These are phyloP conservation scores for Dione vanillae DNA, from an alignment of 2,888 invertebrate species.

Conservation along the genomic window DNA sequence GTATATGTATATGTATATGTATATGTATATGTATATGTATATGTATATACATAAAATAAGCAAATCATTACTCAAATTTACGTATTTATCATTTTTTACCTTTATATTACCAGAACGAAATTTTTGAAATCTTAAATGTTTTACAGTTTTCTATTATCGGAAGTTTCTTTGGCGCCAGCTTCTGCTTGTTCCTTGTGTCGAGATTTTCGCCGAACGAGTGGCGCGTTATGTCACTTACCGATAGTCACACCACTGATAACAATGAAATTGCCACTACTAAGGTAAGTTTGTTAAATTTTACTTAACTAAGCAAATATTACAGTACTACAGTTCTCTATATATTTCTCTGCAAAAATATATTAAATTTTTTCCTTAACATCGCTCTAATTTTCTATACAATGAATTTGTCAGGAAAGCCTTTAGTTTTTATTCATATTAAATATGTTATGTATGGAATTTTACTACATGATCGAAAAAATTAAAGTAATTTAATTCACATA, in stretches of 20 bases:
- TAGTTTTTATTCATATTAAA: background rate
- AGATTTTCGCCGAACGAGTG: constrained; percentile 98
- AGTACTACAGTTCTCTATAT: too few relatives aligned
- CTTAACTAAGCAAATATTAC: background rate
- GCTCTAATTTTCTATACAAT: background rate
- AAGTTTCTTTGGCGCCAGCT: constrained; percentile 96
- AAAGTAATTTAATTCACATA: too few relatives aligned
- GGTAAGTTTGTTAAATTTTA: constrained; percentile 51
- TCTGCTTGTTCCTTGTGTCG: constrained; percentile 97
- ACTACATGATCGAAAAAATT: too few relatives aligned
- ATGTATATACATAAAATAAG: too few relatives aligned
- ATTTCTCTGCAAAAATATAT: too few relatives aligned
- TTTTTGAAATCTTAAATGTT: constrained; percentile 12
- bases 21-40: too few relatives aligned
- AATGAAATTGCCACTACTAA: constrained; percentile 60
- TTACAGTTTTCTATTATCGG: constrained; percentile 87
- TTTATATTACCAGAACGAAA: background rate
- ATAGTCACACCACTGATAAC: constrained; percentile 61
- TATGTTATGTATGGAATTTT: too few relatives aligned
- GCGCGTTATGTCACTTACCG: constrained; percentile 86
- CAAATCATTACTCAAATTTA: too few relatives aligned
- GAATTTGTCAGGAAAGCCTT: background rate
- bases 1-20: too few relatives aligned
- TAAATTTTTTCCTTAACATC: constrained; percentile 14
- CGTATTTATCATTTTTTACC: too few relatives aligned